Conservation (phyloP, 2,888 invertebrate species). For the Lepidochitona cinerea region DNA sequence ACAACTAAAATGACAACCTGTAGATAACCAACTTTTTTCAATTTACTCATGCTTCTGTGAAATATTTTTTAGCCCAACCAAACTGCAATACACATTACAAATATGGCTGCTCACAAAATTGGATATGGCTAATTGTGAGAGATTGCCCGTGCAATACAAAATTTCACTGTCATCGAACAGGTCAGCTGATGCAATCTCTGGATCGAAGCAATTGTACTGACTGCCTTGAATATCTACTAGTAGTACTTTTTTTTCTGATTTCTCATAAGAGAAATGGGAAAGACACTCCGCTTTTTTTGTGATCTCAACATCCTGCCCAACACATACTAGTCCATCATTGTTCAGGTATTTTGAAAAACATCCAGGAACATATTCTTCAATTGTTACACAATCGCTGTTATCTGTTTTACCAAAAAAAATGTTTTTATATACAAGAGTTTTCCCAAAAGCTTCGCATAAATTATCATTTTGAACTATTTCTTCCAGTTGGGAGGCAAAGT, state of each 20-base stretch:
- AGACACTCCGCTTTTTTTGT: not conserved
- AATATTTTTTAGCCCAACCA: not conserved
- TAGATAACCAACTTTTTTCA: too few species aligned
- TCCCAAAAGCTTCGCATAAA: not conserved
- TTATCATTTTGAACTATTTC: not conserved
- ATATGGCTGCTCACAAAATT: not conserved
- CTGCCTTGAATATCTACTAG: not conserved
- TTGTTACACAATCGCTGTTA: not conserved
- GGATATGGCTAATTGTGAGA: not conserved
- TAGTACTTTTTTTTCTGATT: not conserved
- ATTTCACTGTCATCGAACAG: not conserved
- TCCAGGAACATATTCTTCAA: not conserved
- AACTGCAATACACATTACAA: not conserved
- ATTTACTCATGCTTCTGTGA: too few species aligned
- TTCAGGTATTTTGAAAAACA: not conserved
- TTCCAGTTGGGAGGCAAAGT: not conserved
- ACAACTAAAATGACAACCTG: too few species aligned
- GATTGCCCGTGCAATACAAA: not conserved
- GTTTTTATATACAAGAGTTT: not conserved
- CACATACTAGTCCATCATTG: not conserved
- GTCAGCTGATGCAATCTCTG: not conserved
- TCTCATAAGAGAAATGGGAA: not conserved
- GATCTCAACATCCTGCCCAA: not conserved
- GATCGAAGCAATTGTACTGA: not conserved
- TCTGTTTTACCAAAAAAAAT: not conserved